Evolutionary conservation across 2,888 invertebrate genomes (phyloP).

Genomic region (Drosophila aldrichi): DNA sequence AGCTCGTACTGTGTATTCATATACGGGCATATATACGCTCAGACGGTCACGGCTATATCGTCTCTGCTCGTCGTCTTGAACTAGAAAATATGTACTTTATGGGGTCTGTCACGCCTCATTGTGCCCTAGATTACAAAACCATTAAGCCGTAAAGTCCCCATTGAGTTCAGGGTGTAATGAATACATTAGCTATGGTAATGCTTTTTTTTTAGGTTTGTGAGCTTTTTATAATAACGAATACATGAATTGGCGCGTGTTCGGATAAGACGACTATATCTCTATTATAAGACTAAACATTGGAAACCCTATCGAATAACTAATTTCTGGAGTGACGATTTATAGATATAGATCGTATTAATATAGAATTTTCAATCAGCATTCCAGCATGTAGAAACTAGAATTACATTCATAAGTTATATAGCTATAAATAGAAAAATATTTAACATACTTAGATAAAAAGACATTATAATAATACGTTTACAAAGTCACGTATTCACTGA

Average conservation of each 20-base stretch:
- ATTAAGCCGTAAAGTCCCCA: neutral
- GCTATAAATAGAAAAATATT: neutral
- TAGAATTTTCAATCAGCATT: neutral
- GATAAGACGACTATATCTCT: no score
- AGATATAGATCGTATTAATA: neutral
- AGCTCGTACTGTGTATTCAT: no score
- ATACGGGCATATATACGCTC: no score
- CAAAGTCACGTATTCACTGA: neutral
- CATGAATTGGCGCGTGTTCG: neutral
- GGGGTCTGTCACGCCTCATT: no score
- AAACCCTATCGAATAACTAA: neutral
- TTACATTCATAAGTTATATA: neutral
- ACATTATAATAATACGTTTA: neutral
- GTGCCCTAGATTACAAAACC: neutral
- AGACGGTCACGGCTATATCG: neutral
- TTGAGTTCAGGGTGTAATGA: neutral
- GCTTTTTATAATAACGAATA: neutral
- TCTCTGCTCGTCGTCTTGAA: neutral
- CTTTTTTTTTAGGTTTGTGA: neutral
- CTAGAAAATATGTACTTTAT: no score
- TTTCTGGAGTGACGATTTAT: neutral
- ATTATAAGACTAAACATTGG: neutral
- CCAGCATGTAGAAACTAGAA: neutral
- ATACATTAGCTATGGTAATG: neutral
- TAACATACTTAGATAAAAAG: neutral